Conservation (phyloP, 2,113 vertebrate species). For the Murina feae region DNA sequence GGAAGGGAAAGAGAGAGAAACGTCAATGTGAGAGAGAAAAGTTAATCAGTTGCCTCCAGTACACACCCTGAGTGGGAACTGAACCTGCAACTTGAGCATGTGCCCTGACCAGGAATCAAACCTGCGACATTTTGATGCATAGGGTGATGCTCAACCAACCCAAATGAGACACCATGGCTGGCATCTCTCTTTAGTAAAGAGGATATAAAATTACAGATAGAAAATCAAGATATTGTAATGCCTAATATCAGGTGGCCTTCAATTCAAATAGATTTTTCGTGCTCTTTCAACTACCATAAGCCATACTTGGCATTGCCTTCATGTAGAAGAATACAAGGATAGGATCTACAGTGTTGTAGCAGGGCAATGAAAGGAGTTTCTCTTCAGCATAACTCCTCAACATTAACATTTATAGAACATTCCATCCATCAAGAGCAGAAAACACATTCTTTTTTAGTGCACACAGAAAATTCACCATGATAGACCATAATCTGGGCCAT, state of each 20-base stretch:
- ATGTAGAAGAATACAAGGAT: neutral
- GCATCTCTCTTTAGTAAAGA: neutral
- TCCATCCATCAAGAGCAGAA: neutral
- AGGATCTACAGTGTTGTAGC: neutral
- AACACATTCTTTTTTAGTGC: neutral
- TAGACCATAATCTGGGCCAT: neutral
- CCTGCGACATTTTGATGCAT: neutral
- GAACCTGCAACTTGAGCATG: neutral
- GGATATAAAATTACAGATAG: neutral
- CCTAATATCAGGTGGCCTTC: neutral
- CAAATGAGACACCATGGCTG: neutral
- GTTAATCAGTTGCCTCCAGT: neutral
- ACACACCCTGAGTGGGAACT: neutral
- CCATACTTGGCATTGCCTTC: neutral
- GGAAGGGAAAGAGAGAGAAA: neutral
- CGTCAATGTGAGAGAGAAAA: neutral
- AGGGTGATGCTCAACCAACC: neutral
- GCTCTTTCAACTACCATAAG: neutral
- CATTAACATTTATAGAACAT: neutral
- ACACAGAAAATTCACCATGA: neutral
- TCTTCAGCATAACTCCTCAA: neutral
- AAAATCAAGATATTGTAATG: neutral
- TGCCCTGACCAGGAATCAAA: neutral
- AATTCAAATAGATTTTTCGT: neutral
- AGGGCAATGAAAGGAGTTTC: neutral